These are phyloP conservation scores for Chydorus sphaericus DNA, from an alignment of 2,888 invertebrate genomes.

Conservation along the genomic window DNA sequence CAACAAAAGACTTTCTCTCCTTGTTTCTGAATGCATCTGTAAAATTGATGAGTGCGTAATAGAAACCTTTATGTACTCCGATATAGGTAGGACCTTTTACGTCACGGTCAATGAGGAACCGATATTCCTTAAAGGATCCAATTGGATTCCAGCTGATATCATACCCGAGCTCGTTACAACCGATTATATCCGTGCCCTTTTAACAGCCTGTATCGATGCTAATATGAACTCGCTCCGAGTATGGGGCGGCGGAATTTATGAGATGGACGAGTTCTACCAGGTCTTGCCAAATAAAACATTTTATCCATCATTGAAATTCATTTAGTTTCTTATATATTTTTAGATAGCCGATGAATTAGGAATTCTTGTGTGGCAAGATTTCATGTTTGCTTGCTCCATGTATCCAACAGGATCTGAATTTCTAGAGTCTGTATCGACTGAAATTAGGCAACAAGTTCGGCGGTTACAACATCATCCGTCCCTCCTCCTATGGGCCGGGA, in stretches of 20 bases:
- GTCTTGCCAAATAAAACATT: constrained; percentile 17
- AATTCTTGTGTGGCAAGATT: constrained; percentile 92
- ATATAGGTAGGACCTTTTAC: constrained; percentile 58
- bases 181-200: constrained; percentile 42
- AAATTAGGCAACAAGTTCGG: constrained; percentile 65
- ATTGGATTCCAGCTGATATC: constrained; percentile 79
- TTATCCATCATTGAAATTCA: not conserved
- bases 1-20: not conserved
- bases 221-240: constrained; percentile 91
- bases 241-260: constrained; percentile 97
- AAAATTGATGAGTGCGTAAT: not conserved
- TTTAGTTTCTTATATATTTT: not conserved
- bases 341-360: constrained; percentile 68
- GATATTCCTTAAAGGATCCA: constrained; percentile 89
- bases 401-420: constrained; percentile 66
- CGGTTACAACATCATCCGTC: constrained; percentile 75
- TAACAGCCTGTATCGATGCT: constrained; percentile 52
- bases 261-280: constrained; percentile 75
- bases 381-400: constrained; percentile 92
- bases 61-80: not conserved
- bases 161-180: constrained; percentile 57
- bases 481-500: constrained; percentile 80
- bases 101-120: constrained; percentile 71
- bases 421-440: constrained; percentile 52
- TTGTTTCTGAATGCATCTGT: not conserved